A percentile compares a stretch with the other conserved stretches of the same genome.
Evolutionary conservation across 2,888 invertebrate genomes (phyloP).

Genomic region (Drosophila heteroneura): DNA sequence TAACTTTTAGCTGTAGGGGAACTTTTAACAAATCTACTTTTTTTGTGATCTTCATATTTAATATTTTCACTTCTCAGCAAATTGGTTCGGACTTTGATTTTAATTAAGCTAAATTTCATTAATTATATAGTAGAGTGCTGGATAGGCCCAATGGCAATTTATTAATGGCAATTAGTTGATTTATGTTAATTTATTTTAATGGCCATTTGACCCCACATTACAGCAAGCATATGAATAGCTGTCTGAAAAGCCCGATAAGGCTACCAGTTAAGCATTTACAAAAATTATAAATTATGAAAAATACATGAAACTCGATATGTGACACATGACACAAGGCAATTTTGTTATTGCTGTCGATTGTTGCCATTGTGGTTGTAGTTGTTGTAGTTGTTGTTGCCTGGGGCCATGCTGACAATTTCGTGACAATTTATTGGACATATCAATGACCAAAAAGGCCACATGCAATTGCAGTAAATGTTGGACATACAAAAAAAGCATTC

Average conservation of each 20-base stretch:
- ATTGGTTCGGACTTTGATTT: conserved; percentile 45
- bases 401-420: conserved; percentile 58
- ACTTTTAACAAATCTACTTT: background rate
- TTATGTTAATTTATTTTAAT: conserved; percentile 63
- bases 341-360: conserved; percentile 18
- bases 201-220: conserved; percentile 48
- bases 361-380: conserved; percentile 3
- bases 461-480: conserved; percentile 67
- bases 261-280: conserved; percentile 9
- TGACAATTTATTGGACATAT: conserved; percentile 79
- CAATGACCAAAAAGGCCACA: conserved; percentile 66
- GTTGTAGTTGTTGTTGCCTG: conserved; percentile 21
- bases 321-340: conserved; percentile 51
- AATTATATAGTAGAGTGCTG: conserved; percentile 54
- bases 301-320: conserved; percentile 45
- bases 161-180: conserved; percentile 65
- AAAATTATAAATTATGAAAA: conserved; percentile 35
- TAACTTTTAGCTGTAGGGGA: background rate
- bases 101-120: conserved; percentile 59
- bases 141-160: conserved; percentile 53
- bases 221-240: conserved; percentile 21
- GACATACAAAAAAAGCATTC: conserved; percentile 37
- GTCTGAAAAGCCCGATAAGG: conserved; percentile 7
- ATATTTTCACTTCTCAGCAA: background rate
- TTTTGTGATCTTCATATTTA: background rate